Percentiles rank a stretch among this genome's conserved stretches.
These are phyloP conservation scores for Scortum barcoo DNA, from an alignment of 2,113 vertebrate species.

Conservation along the genomic window DNA sequence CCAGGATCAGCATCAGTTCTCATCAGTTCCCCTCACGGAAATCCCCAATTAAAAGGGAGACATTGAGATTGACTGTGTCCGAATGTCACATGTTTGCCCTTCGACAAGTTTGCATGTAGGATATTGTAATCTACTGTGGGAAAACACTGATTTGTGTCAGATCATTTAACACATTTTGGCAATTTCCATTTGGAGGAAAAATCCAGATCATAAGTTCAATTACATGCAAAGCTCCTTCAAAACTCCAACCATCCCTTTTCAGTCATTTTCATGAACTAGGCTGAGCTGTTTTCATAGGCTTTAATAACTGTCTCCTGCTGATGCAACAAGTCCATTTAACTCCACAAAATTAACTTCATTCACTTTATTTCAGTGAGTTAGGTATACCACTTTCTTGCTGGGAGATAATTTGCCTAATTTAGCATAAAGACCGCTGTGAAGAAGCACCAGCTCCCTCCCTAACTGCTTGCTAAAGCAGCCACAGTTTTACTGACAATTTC, in stretches of 20 bases:
- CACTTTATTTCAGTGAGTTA: neutral
- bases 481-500: too few species aligned
- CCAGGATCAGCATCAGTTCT: slow-evolving; percentile 18
- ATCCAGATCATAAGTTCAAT: neutral
- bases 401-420: neutral
- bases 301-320: too few species aligned
- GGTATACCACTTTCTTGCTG: neutral
- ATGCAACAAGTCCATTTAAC: neutral
- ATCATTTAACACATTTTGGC: neutral
- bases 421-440: neutral
- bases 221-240: neutral
- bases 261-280: neutral
- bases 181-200: neutral
- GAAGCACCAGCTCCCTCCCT: too few species aligned
- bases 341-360: neutral
- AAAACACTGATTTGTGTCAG: neutral
- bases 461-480: too few species aligned
- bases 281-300: neutral
- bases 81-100: slow-evolving; percentile 47
- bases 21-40: slow-evolving; percentile 13
- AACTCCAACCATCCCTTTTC: neutral
- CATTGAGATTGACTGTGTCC: slow-evolving; percentile 1
- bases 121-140: neutral
- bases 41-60: neutral
- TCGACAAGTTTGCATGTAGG: neutral